Base-by-base conservation (phyloP, 2,888 invertebrate species). In the Tinea pellionella region DNA sequence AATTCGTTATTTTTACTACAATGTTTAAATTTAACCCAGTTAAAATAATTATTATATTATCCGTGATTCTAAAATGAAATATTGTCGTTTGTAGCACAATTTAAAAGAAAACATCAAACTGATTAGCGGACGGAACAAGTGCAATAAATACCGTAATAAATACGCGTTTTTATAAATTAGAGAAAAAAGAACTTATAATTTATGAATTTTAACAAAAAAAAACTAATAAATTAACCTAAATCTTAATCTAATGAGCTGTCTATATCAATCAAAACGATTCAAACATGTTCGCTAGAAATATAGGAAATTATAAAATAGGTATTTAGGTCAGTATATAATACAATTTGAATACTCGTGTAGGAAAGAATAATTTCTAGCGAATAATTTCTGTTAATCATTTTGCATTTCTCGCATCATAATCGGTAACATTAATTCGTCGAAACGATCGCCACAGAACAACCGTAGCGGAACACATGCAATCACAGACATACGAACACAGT, bases 111-210 rank as follows among this genome's bases (percentile, higher is more conserved):
- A 24, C 2, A 24, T 24, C 3, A 47, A 47, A 47, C 47, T 47
- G 8, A 24, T 11, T 24, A 24, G 16, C 13, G 24, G 18, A 24
- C 13, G 24, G 18, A 24, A 53, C 16, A 18, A 19, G 19, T 6
- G 16, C 53, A 7, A 24, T 7, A 24, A 24, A 53, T 53, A 18
- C 64, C 77, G 74, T 70, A 78, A 78, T 80, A 81, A 80, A 77
- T 79, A 82, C 77, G 73, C 77, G 75, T 69, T 65, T 69, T 66
- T 71, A 47, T 74, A 75, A 68, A 70, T 69, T 63, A 66, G 68
- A 78, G 76, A 75, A 75, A 78, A n/a, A 77, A 75, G 75, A 75
- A 24, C 67, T 69, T 63, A 62, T 62, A 61, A 12, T 53, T 19
- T 24, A 53, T 7, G 13, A 4, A 3, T 24, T 24, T n/a, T 53